Evolutionary conservation across 2,113 vertebrate genomes (phyloP).

Genomic region (Cnemophilus loriae): DNA sequence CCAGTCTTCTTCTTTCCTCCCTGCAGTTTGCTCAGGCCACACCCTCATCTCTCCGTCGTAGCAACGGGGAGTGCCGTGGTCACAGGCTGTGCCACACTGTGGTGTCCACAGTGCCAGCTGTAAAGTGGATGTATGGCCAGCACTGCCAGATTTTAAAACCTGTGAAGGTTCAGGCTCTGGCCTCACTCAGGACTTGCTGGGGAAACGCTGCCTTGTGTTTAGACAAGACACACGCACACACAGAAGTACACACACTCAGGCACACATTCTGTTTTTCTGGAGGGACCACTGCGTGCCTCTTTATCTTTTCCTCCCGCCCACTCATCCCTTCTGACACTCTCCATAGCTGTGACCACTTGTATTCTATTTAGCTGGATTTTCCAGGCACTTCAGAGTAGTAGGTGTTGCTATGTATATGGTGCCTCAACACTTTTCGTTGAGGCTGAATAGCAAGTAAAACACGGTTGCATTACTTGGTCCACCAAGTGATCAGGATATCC

Average conservation of each 20-base stretch:
- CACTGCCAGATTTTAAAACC: neutral
- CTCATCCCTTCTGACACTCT: neutral
- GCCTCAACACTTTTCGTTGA: neutral
- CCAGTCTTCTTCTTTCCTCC: neutral
- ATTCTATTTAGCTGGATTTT: neutral
- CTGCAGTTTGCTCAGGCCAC: neutral
- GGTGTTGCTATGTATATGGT: neutral
- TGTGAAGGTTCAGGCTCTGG: neutral
- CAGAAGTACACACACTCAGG: neutral
- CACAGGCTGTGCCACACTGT: neutral
- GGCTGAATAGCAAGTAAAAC: neutral
- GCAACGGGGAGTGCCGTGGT: fast-evolving
- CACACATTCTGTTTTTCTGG: neutral
- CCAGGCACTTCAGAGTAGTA: neutral
- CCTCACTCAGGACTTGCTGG: neutral
- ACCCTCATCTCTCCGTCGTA: neutral
- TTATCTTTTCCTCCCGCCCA: neutral
- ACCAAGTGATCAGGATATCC: neutral
- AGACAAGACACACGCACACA: neutral
- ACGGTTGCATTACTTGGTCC: neutral
- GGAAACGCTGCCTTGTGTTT: neutral
- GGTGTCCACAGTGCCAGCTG: neutral
- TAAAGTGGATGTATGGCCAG: neutral
- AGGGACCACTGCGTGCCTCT: neutral
- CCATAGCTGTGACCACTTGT: neutral